A percentile compares a stretch with the other conserved stretches of the same genome.
phyloP scores from a whole-genome alignment of 2,797 vertebrate genomes.

The Sebastes minor region DNA sequence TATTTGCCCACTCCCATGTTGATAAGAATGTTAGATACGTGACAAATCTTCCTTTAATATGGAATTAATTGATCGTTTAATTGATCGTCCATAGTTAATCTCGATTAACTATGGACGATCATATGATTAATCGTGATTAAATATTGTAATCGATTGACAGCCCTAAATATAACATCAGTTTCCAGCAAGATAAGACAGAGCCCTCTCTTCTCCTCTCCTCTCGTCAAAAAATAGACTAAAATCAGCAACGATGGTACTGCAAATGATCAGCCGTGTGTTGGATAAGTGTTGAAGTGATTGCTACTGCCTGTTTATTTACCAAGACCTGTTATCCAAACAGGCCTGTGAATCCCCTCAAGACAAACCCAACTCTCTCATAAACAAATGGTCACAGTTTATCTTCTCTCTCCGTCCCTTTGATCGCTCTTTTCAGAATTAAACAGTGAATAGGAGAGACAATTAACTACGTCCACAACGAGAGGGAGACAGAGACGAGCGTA shows the following conservation, averaged over 20 bases:
- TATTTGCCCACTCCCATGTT: too few species aligned
- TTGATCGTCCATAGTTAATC: too few species aligned
- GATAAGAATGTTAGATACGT: too few species aligned
- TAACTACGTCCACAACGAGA: slow-evolving; percentile 13
- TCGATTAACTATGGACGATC: rapidly evolving
- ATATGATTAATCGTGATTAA: too few species aligned
- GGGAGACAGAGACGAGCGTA: neutral
- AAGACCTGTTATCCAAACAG: neutral
- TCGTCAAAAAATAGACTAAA: neutral
- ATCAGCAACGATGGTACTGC: neutral
- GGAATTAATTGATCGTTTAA: too few species aligned
- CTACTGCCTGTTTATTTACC: neutral
- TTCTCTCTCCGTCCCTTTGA: neutral
- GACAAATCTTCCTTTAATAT: too few species aligned
- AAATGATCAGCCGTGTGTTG: neutral
- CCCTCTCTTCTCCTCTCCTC: neutral
- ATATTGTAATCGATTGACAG: too few species aligned
- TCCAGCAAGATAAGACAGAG: too few species aligned
- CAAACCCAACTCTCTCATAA: neutral
- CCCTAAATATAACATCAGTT: too few species aligned
- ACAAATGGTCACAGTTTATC: neutral
- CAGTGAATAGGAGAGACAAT: slow-evolving; percentile 22
- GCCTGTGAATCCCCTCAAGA: neutral
- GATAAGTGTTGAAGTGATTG: neutral
- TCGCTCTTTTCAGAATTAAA: neutral